Evolutionary conservation across 2,888 invertebrate species (phyloP).

Genomic region (Nephrotoma appendiculata): DNA sequence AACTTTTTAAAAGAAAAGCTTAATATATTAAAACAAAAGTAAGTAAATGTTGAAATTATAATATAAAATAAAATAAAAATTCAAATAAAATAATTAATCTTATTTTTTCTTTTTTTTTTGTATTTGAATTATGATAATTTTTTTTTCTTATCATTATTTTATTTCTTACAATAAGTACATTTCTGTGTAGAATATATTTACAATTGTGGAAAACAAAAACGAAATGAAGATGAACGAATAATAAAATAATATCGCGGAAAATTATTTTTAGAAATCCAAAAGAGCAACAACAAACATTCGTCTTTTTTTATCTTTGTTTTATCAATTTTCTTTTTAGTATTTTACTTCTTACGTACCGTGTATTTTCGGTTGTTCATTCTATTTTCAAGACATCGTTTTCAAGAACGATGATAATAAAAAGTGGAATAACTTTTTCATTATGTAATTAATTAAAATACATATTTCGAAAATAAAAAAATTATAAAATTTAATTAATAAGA

Average conservation of each 20-base stretch:
- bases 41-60: not conserved
- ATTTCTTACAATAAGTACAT: not conserved
- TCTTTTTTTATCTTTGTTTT: not conserved
- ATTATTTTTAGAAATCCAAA: not conserved
- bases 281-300: not conserved
- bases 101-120: not conserved
- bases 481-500: not conserved
- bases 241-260: not conserved
- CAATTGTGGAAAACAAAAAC: not conserved
- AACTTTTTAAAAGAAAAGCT: not conserved
- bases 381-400: not conserved
- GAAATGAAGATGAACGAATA: not conserved
- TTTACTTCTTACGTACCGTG: not conserved
- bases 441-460: not conserved
- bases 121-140: not conserved
- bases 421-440: not conserved
- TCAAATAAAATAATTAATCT: not conserved
- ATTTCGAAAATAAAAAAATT: not conserved
- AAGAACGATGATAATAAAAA: not conserved
- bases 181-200: not conserved
- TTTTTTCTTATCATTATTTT: not conserved
- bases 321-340: not conserved
- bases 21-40: not conserved
- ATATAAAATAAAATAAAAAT: not conserved
- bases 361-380: not conserved